Evolutionary conservation across 2,888 invertebrate genomes (phyloP).

Genomic region (Mamestra brassicae): DNA sequence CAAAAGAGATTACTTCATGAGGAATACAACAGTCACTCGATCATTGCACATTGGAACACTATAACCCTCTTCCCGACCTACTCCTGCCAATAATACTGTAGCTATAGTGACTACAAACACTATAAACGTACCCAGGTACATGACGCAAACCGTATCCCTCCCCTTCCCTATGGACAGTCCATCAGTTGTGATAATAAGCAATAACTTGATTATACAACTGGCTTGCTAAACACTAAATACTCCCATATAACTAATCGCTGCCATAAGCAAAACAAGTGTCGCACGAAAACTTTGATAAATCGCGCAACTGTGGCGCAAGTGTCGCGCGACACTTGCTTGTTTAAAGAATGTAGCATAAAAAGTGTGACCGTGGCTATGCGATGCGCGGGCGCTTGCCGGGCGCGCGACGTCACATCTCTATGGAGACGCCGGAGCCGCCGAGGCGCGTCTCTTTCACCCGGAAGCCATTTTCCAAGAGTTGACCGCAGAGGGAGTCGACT

Average conservation of each 20-base stretch:
- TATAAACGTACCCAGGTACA: conserved; percentile 49
- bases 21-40: conserved; percentile 50
- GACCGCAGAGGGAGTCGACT: conserved; percentile 82
- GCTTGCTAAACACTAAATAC: conserved; percentile 37
- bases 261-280: conserved; percentile 29
- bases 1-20: conserved; percentile 31
- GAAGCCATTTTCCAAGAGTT: conserved; percentile 89
- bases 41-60: conserved; percentile 60
- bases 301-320: conserved; percentile 30
- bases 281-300: conserved; percentile 40
- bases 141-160: conserved; percentile 36
- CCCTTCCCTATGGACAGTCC: conserved; percentile 33
- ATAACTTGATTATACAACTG: conserved; percentile 56
- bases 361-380: conserved; percentile 49
- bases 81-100: conserved; percentile 56
- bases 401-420: conserved; percentile 83
- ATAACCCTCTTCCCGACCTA: conserved; percentile 49
- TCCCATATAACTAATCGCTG: conserved; percentile 37
- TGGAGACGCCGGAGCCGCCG: conserved; percentile 91
- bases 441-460: conserved; percentile 90
- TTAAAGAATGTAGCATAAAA: conserved; percentile 52
- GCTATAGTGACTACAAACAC: conserved; percentile 45
- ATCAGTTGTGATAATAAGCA: conserved; percentile 51
- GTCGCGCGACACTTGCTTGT: conserved; percentile 39
- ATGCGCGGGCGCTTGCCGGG: conserved; percentile 66